Conservation (phyloP, 2,888 invertebrate species). For the Tenthredo distinguenda region DNA sequence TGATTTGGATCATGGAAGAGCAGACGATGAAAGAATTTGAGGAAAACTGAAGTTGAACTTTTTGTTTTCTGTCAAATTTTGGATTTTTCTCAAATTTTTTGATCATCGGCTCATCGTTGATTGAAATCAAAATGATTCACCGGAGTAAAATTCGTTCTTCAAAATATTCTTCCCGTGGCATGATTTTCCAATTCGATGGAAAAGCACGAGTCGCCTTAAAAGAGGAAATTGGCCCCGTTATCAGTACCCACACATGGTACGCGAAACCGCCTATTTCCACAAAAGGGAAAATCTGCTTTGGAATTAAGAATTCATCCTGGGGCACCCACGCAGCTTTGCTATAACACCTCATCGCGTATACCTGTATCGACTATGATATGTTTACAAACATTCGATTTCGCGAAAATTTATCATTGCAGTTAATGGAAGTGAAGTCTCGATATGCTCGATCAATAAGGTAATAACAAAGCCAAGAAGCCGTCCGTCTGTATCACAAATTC, state of each 20-base stretch:
- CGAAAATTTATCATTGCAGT: background rate
- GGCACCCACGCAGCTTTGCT: background rate
- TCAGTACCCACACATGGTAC: conserved; percentile 1
- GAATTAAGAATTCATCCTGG: background rate
- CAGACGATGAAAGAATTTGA: no score
- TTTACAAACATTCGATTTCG: background rate
- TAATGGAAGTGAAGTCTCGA: background rate
- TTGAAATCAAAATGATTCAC: no score
- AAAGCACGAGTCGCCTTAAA: background rate
- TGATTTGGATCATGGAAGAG: no score
- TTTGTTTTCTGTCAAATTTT: no score
- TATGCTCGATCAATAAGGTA: background rate
- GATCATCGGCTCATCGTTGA: no score
- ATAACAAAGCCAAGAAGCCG: background rate
- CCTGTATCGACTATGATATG: background rate
- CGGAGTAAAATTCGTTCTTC: no score
- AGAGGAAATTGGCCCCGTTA: conserved; percentile 10
- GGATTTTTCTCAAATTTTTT: no score
- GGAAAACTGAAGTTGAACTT: no score
- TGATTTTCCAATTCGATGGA: no score
- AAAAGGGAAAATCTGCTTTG: background rate
- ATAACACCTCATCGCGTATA: background rate
- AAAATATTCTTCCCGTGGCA: no score
- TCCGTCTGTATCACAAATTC: background rate
- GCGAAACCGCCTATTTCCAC: background rate